phyloP scores from a whole-genome alignment of 2,113 vertebrate genomes.

The Stigmatopora argus region DNA sequence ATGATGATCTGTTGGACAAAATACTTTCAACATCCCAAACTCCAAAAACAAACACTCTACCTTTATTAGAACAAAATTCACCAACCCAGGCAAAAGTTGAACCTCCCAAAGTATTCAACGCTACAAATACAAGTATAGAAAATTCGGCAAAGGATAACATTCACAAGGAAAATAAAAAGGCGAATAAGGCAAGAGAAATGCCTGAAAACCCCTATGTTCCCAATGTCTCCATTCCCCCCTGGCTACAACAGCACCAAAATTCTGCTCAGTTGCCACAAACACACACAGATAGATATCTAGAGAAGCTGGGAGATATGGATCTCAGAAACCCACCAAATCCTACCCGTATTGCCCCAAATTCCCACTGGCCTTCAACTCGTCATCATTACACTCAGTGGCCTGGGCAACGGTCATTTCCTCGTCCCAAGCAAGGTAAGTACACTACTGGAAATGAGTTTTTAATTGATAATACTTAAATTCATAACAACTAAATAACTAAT shows the following conservation, averaged over 20 bases:
- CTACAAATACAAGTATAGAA: slow-evolving; percentile 21
- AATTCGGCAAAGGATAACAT: slow-evolving; percentile 18
- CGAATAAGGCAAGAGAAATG: slow-evolving; percentile 27
- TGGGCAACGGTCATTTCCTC: slow-evolving; percentile 37
- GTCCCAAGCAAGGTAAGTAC: slow-evolving; percentile 46
- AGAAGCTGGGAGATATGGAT: slow-evolving; percentile 20
- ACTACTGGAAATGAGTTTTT: neutral
- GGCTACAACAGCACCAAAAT: slow-evolving; percentile 50
- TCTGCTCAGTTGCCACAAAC: slow-evolving; percentile 12
- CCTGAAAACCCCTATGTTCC: slow-evolving; percentile 36
- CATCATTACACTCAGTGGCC: slow-evolving; percentile 39
- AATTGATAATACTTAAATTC: neutral
- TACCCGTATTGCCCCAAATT: slow-evolving; percentile 43
- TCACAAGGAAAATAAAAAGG: slow-evolving; percentile 6
- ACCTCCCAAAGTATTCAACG: slow-evolving; percentile 15
- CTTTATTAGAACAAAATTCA: slow-evolving; percentile 20
- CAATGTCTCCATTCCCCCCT: slow-evolving; percentile 55
- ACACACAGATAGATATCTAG: slow-evolving; percentile 27
- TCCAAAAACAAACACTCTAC: slow-evolving; percentile 3
- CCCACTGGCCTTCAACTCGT: slow-evolving; percentile 39
- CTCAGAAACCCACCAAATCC: slow-evolving; percentile 18
- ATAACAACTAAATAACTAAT: neutral
- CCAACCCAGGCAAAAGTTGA: slow-evolving; percentile 16
- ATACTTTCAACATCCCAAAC: slow-evolving; percentile 23
- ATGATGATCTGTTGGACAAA: slow-evolving; percentile 15